Evolutionary conservation across 2,888 invertebrate genomes (phyloP), one percentile per base, ranked within the genome.

Genomic region (Drosophila vallismaia): DNA sequence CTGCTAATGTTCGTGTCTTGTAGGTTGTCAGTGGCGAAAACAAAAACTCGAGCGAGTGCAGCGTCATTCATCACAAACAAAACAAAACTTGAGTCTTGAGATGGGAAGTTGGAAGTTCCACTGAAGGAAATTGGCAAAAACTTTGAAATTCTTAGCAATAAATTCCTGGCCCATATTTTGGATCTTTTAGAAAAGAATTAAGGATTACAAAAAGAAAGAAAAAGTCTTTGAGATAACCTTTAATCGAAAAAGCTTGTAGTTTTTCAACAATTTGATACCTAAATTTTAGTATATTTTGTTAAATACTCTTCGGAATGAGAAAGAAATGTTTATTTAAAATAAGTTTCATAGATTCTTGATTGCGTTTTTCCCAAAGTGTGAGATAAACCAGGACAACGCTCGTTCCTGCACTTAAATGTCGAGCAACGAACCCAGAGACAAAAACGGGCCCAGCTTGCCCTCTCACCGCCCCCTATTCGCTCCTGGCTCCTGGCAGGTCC

Each of bases 21-120:
- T 86, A 84, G 80, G 74, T 85, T 80, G 75, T 80, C 63, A 63
- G 63, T 55, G 64, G 76, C n/a, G 46, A n/a, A 72, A 67, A 77
- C 77, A 81, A 76, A 79, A 79, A 77, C 77, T 69, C 81, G 62
- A 56, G 74, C 77, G 77, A 87, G 73, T 77, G 87, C 88, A 88
- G 73, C 77, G 83, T 86, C 87, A 88, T 87, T 87, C 88, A 87
- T 87, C 87, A 87, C 75, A 80, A 79, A 75, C 77, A 68, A 72
- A 77, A 59, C 69, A 69, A 64, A 64, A 59, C 66, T 46, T 29
- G 57, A 49, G 55, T 55, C 53, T 24, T 12, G 38, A 19, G 24
- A 45, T 50, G 59, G 29, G 46, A 60, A 52, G 63, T 64, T 71
- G 51, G 44, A 66, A 52, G 57, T 58, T 50, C 44, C 49, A 71